A percentile compares a stretch with the other conserved stretches of the same genome.
phyloP scores from a whole-genome alignment of 2,888 invertebrate species.

The Pristionchus japonicus region DNA sequence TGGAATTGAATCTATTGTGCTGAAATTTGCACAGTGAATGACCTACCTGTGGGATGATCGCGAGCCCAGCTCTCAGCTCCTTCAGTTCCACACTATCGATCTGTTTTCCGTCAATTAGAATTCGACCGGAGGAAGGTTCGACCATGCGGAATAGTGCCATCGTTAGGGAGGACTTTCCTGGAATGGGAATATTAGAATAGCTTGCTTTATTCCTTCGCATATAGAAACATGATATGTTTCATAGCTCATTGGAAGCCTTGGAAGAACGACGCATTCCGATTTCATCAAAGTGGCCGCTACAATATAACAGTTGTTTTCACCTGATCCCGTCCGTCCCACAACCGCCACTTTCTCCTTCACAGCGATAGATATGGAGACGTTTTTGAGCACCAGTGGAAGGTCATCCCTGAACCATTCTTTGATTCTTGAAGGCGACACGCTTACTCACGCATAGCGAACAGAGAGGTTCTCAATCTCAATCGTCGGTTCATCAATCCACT shows the following conservation, averaged over 20 bases:
- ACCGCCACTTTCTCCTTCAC: conserved; percentile 83
- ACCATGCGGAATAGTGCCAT: conserved; percentile 65
- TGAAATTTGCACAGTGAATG: not conserved
- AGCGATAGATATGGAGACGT: not conserved
- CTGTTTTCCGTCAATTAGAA: conserved; percentile 66
- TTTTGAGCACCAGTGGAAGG: conserved; percentile 18
- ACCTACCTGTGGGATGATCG: conserved; percentile 81
- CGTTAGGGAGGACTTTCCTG: conserved; percentile 56
- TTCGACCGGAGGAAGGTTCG: conserved; percentile 58
- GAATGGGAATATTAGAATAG: too few species aligned
- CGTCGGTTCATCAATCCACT: conserved; percentile 1
- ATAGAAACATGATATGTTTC: not conserved
- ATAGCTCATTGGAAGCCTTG: not conserved
- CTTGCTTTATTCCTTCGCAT: too few species aligned
- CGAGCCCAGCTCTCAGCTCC: conserved; percentile 86
- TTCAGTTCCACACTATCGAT: conserved; percentile 87
- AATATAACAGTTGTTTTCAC: conserved; percentile 48
- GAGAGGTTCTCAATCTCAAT: not conserved
- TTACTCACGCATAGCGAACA: not conserved
- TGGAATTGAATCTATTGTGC: conserved; percentile 77
- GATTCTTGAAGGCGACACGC: not conserved
- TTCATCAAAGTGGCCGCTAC: not conserved
- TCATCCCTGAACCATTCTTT: not conserved
- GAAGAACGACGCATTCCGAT: not conserved
- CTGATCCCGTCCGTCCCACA: conserved; percentile 76